phyloP scores from a whole-genome alignment of 2,797 vertebrate genomes.

The Dipus sagitta region DNA sequence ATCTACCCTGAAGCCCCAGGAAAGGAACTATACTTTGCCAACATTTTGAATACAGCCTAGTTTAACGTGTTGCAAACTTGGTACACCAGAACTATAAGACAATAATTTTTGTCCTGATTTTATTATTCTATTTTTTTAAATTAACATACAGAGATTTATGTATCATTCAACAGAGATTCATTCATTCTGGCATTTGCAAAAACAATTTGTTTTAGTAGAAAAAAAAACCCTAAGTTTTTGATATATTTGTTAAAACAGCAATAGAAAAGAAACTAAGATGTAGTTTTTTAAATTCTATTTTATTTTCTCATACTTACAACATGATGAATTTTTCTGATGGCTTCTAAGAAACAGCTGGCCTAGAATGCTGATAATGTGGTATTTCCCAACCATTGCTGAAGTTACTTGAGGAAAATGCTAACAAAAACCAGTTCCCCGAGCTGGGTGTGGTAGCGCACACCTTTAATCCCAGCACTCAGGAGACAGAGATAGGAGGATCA shows the following conservation, averaged over 20 bases:
- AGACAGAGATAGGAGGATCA: too few relatives aligned
- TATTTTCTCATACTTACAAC: slow-evolving; percentile 13
- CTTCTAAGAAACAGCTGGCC: slow-evolving; percentile 24
- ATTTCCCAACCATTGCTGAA: slow-evolving; percentile 29
- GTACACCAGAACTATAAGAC: neutral
- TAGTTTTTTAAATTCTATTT: neutral
- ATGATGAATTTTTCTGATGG: slow-evolving; percentile 1
- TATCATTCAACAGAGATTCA: too few relatives aligned
- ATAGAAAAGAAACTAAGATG: neutral
- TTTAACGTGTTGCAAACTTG: neutral
- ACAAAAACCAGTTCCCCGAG: slow-evolving; percentile 33
- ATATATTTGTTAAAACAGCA: neutral
- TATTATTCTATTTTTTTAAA: too few relatives aligned
- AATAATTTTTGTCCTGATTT: neutral
- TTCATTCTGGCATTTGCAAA: too few relatives aligned
- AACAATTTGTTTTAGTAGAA: too few relatives aligned
- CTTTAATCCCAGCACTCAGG: neutral
- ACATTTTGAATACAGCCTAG: neutral
- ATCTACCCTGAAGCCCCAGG: too few relatives aligned
- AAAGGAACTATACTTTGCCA: neutral
- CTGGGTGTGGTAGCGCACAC: neutral
- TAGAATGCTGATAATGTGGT: neutral
- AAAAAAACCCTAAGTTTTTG: neutral
- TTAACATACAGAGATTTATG: too few relatives aligned
- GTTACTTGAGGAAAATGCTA: slow-evolving; percentile 24